Conservation (phyloP, 2,113 vertebrate genomes). For the Arothron firmamentum region DNA sequence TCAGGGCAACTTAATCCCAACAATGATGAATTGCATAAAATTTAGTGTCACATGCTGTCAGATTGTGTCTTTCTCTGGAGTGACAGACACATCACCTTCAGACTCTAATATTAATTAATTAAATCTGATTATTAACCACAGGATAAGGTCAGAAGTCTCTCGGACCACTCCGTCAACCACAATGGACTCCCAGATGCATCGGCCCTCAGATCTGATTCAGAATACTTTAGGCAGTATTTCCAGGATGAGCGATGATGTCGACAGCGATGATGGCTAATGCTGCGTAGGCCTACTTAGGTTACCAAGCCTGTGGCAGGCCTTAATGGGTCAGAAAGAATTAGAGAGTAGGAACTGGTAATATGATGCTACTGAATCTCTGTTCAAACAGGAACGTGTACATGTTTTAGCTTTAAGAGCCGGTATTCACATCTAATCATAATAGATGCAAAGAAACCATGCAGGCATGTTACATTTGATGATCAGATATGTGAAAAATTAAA, state of each 20-base stretch:
- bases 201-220: not conserved
- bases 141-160: too few species aligned
- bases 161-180: too few species aligned
- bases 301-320: constrained; percentile 44
- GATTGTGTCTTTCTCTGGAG: too few species aligned
- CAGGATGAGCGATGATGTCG: constrained; percentile 39
- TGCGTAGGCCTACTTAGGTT: constrained; percentile 49
- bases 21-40: not conserved
- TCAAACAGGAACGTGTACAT: constrained; percentile 13
- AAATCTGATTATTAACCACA: too few species aligned
- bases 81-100: too few species aligned
- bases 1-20: not conserved
- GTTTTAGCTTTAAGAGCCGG: constrained; percentile 14
- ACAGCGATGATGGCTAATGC: constrained; percentile 40
- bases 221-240: constrained; percentile 45
- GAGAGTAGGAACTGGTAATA: constrained; percentile 59
- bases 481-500: not conserved
- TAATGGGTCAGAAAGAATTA: constrained; percentile 58
- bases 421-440: too few species aligned
- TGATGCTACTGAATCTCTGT: constrained; percentile 29
- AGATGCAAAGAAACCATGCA: not conserved
- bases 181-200: too few species aligned
- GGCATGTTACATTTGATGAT: not conserved
- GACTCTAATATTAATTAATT: too few species aligned
- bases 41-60: too few species aligned